Evolutionary conservation across 2,888 invertebrate species (phyloP), one percentile per base, ranked within the genome.

Genomic region (Apamea anceps): DNA sequence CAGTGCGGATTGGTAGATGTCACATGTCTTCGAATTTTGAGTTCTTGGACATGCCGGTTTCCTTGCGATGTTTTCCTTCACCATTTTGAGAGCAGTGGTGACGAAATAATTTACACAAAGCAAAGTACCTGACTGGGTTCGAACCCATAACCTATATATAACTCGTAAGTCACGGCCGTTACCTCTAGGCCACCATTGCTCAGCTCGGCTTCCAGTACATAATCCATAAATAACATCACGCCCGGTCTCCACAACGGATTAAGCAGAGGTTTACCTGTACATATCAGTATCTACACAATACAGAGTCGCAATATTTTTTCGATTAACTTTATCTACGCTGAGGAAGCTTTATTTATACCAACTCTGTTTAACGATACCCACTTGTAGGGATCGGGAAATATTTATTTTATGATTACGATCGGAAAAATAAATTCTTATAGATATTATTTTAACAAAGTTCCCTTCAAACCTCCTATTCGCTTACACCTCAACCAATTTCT

Each of bases 361-460:
- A 21, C 28, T 10, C 15, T 0, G 13, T 37, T 57, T 76, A 32
- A 75, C 25, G 28, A 45, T 8, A 75, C 13, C 32, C 8, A 45
- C 32, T 75, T 32, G 57, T 6, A 45, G 25, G 5, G 18, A 32
- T 75, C 37, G n/a, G 10, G 76, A 15, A 76, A 76, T 25, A 79
- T 65, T 72, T 81, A 63, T 81, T 75, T 75, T 54, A 79, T 45
- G 79, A 72, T 62, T 37, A 48, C 62, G 60, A 54, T n/a, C 37
- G 28, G 21, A 63, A 51, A 63, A 48, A 79, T 72, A 82, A 84
- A 80, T 51, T 72, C 57, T n/a, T 37, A 32, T 51, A 70, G 42
- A 75, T 81, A 72, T 85, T 68, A 83, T 57, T 76, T 85, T 74
- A 77, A 77, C 84, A 82, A 82, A 67, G 60, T 84, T 77, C 54